Base-by-base conservation (phyloP, 2,797 vertebrate species). In the Ceyx erithaca region DNA sequence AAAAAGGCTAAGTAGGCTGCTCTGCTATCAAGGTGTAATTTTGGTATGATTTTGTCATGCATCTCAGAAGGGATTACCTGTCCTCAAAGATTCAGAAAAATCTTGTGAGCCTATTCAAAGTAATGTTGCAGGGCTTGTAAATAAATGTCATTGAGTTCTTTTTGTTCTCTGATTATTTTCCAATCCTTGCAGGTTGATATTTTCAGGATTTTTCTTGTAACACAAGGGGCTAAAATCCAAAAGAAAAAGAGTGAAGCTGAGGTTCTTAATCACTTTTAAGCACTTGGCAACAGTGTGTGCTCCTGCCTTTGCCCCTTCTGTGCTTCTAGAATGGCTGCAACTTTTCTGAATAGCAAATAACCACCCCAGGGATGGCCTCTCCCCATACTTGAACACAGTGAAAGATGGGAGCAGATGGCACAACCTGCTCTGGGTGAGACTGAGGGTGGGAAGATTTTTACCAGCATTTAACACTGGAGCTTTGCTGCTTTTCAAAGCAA, bases 311-410 rank as follows among this genome's bases (percentile, higher is more conserved):
- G 30, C 23, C 23, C 37, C 21, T 68, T 82, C 68, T 46, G 19
- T 70, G n/a, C 37, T 73, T 35, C 86, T 40, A 2, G 25, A 72
- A 45, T 43, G 54, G 25, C 54, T 81, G 20, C 23, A 67, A 5
- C 35, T 41, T 61, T 22, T 45, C 66, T 71, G 64, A 79, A 18
- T 20, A 26, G 45, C 35, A 30, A 75, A 67, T 30, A 73, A 57
- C n/a, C 13, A 6, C 31, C 2, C 0, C 33, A 30, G 57, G 30
- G 70, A 46, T 68, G 54, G 37, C 10, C 28, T 64, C 20, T 83
- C 23, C 31, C 40, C 2, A 0, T 40, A 14, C 17, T 16, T 59
- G 46, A 51, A 62, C 3, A 2, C 26, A 8, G 1, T 0, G 12
- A 19, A 55, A 69, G 67, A 11, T 69, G 33, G 40, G 55, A 51